Percentiles rank a stretch among this genome's conserved stretches.
phyloP scores from a whole-genome alignment of 37 sponge, comb jelly and placozoan genomes.

The Hormiphora californensis region DNA sequence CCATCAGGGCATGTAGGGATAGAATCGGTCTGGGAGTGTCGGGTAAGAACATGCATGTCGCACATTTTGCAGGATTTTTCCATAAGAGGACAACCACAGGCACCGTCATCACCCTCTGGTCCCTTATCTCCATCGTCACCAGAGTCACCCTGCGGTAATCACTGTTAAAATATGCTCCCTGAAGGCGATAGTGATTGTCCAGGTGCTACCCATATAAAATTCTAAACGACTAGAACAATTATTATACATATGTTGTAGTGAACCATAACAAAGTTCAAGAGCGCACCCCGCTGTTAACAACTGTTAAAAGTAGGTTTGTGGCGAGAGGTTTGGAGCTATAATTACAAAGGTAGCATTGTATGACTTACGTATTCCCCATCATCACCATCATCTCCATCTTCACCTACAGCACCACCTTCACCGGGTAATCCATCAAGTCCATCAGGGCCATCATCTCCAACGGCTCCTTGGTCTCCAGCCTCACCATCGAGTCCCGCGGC shows the following conservation, averaged over 20 bases:
- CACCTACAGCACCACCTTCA: conserved; percentile 33
- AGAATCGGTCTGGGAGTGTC: conserved; percentile 48
- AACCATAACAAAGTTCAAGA: too few species aligned
- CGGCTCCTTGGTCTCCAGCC: background rate
- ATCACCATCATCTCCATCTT: conserved; percentile 51
- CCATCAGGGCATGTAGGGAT: conserved; percentile 48
- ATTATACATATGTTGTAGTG: too few species aligned
- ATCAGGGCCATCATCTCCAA: conserved; percentile 11
- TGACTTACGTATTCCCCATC: conserved; percentile 33
- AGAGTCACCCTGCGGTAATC: background rate
- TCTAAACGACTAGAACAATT: too few species aligned
- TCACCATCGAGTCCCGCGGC: background rate
- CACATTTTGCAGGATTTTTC: background rate
- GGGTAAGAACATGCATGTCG: conserved; percentile 26
- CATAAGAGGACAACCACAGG: background rate
- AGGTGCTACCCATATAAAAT: too few species aligned
- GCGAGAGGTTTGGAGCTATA: too few species aligned
- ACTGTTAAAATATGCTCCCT: too few species aligned
- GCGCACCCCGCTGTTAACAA: too few species aligned
- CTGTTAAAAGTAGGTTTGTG: too few species aligned
- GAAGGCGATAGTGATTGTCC: too few species aligned
- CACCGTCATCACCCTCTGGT: conserved; percentile 19
- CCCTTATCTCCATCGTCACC: conserved; percentile 38
- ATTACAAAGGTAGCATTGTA: too few species aligned
- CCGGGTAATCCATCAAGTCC: background rate